Base-by-base conservation (phyloP, 2,888 invertebrate genomes). In the Agrochola litura region DNA sequence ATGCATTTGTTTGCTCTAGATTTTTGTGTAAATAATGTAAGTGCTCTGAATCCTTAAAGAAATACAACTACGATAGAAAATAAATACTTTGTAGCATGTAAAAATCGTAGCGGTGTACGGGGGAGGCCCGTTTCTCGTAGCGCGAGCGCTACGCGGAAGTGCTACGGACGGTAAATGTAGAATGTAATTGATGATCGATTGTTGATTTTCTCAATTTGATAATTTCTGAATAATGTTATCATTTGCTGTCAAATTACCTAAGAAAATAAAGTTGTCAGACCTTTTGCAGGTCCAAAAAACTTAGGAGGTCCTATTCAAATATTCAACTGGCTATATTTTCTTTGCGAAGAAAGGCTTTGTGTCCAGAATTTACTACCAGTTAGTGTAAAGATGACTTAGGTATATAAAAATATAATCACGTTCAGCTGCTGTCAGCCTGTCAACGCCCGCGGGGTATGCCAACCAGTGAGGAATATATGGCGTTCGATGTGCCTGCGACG, bases 381-480 rank as follows among this genome's bases (percentile, higher is more conserved):
- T 54, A 46, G 0, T 61, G 8, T 30, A 30, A 19, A 0, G 30
- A 64, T 70, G 30, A 69, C 41, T 76, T 56, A 22, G 37, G 52
- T 56, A 43, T 5, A 52, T 49, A 63, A 76, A 76, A 76, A 67
- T 71, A 73, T 71, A 70, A 75, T 73, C 70, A 77, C 41, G 75
- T 43, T 75, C 19, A 43, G 25, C n/a, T 74, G 58, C 49, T 68
- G 71, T 66, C 72, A 76, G 43, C 5, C 70, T 46, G 75, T 78
- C 84, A 80, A 56, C 56, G 43, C 68, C 72, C 66, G 78, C 86
- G 73, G 86, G 73, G 60, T 61, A 86, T 52, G 86, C 72, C 81
- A 84, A 81, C 30, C 68, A 70, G 77, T 81, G 81, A 86, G 72
- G 76, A 81, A 85, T 78, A 85, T 86, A 86, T 83, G 86, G 86